Conservation (phyloP, 1,140 invertebrate species). For the Thereuonema tuberculata region DNA sequence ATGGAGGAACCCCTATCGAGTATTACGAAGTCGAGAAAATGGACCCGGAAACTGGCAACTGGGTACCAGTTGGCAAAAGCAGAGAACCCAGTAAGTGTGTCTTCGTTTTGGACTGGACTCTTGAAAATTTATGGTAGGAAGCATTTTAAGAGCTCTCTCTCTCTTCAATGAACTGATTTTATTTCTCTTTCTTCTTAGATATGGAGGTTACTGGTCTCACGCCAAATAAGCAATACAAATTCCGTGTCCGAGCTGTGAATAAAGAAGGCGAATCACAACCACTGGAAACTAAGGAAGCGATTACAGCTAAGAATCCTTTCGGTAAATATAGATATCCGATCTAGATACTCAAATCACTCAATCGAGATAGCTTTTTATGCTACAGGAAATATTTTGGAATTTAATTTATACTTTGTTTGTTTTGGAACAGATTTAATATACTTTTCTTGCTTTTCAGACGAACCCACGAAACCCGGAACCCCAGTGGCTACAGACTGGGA, state of each 20-base stretch:
- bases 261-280: conserved; percentile 91
- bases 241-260: conserved; percentile 90
- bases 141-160: too few species aligned
- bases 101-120: not conserved
- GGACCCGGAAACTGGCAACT: conserved; percentile 82
- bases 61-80: conserved; percentile 76
- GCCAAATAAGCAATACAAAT: conserved; percentile 84
- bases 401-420: too few species aligned
- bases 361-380: too few species aligned
- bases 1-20: conserved; percentile 63
- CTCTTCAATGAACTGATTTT: too few species aligned
- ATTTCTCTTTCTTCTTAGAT: conserved; percentile 33
- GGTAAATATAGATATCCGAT: too few species aligned
- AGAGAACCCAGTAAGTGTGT: conserved; percentile 51
- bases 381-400: too few species aligned
- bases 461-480: conserved; percentile 82
- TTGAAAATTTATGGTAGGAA: not conserved
- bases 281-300: conserved; percentile 65
- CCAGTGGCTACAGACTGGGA: conserved; percentile 90
- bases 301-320: conserved; percentile 92
- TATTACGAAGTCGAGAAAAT: conserved; percentile 90
- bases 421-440: too few species aligned
- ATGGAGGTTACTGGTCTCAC: conserved; percentile 72
- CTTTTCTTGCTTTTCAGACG: conserved; percentile 39
- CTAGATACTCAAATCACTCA: too few species aligned